phyloP scores from a whole-genome alignment of 2,797 vertebrate species.

The Microcaecilia unicolor region DNA sequence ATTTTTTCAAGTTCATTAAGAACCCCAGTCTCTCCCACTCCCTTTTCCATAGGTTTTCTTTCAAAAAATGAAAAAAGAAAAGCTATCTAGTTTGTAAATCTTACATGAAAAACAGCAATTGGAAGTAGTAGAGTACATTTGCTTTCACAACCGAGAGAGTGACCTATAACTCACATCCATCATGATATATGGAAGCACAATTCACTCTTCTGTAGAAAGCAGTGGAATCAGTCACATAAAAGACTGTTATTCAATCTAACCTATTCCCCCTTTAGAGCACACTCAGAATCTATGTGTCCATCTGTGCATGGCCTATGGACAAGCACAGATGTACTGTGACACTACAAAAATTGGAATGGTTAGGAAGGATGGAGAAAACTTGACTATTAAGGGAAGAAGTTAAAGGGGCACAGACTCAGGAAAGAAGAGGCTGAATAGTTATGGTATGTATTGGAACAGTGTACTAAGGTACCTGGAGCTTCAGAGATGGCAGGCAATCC shows the following conservation, averaged over 20 bases:
- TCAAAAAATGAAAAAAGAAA: no score
- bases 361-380: conserved; percentile 11
- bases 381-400: conserved; percentile 2
- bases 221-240: conserved; percentile 22
- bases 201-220: conserved; percentile 21
- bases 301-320: conserved; percentile 9
- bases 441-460: conserved; percentile 29
- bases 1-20: no score
- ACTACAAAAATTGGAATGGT: conserved; percentile 21
- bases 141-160: conserved; percentile 34
- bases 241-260: conserved; percentile 34
- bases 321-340: conserved; percentile 30
- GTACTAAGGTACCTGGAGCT: no score
- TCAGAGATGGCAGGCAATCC: no score
- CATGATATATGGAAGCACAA: conserved; percentile 23
- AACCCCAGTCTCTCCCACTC: no score
- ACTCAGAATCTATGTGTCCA: conserved; percentile 25
- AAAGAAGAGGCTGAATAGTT: conserved; percentile 34
- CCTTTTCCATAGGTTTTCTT: no score
- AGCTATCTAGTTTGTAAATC: no score
- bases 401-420: conserved; percentile 18
- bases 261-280: conserved; percentile 20
- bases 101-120: conserved; percentile 23
- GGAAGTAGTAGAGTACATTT: conserved; percentile 26
- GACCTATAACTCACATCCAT: conserved; percentile 40